Conservation (phyloP, 2,888 invertebrate species). For the Conus canariensis region DNA sequence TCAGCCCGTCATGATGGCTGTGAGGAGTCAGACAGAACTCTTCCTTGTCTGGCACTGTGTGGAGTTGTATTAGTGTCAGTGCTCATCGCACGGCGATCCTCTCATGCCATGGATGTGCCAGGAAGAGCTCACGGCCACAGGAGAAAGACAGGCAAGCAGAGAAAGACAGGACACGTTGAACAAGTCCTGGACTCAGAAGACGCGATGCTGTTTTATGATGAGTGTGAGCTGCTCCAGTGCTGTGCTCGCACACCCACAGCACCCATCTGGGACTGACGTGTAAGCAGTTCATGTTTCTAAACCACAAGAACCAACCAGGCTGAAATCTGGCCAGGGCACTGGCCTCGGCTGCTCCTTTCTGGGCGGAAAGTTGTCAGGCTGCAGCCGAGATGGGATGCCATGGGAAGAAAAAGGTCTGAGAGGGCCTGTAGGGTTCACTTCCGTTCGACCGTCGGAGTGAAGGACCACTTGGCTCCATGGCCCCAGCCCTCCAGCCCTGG, state of each 20-base stretch:
- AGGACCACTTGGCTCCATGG: constrained; percentile 9
- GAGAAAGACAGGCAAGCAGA: background rate
- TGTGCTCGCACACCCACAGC: background rate
- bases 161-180: background rate
- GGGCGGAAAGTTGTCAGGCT: too few relatives aligned
- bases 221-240: background rate
- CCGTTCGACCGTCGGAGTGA: constrained; percentile 10
- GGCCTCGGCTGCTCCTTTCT: too few relatives aligned
- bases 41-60: background rate
- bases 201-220: constrained; percentile 27
- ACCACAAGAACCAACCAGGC: too few relatives aligned
- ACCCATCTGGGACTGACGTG: too few relatives aligned
- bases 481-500: background rate
- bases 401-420: background rate
- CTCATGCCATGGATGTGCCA: constrained; percentile 6
- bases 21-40: background rate
- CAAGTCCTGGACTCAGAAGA: background rate
- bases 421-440: constrained; percentile 8
- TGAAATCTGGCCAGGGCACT: too few relatives aligned
- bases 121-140: background rate
- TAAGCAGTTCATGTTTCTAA: too few relatives aligned
- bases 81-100: background rate
- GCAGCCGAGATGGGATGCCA: background rate
- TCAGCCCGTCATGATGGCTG: too few relatives aligned
- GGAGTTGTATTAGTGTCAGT: constrained; percentile 28